phyloP scores from a whole-genome alignment of 2,888 invertebrate genomes.

The Cistogaster globosa region DNA sequence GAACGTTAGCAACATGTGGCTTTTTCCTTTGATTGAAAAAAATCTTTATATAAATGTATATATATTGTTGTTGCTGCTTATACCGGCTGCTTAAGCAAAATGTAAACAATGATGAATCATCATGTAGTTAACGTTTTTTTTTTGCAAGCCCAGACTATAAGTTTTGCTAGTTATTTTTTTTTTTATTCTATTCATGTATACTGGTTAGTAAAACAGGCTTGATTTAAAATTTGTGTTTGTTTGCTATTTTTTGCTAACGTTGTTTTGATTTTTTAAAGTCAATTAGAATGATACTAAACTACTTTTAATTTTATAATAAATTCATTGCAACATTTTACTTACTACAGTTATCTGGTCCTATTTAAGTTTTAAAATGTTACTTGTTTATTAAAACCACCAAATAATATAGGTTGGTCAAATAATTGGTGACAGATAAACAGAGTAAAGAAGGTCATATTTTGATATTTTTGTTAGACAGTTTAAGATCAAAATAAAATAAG shows the following conservation, averaged over 20 bases:
- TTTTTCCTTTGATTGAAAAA: slow-evolving; percentile 37
- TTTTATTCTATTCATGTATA: slow-evolving; percentile 22
- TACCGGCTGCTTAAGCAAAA: slow-evolving; percentile 69
- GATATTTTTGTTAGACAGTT: slow-evolving; percentile 45
- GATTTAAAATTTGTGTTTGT: slow-evolving; percentile 44
- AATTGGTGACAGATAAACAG: slow-evolving; percentile 48
- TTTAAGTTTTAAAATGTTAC: neutral
- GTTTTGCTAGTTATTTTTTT: slow-evolving; percentile 9
- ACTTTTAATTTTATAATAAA: slow-evolving; percentile 7
- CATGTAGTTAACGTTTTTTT: slow-evolving; percentile 12
- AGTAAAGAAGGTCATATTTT: slow-evolving; percentile 37
- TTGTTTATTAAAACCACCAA: slow-evolving; percentile 15
- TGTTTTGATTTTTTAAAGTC: slow-evolving; percentile 59
- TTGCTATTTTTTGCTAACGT: slow-evolving; percentile 18
- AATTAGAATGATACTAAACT: slow-evolving; percentile 66
- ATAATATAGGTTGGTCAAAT: slow-evolving; percentile 47
- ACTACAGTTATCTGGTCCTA: slow-evolving; percentile 4
- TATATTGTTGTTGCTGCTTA: slow-evolving; percentile 33
- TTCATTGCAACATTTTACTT: slow-evolving; percentile 1
- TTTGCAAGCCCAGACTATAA: slow-evolving; percentile 38
- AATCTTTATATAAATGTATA: neutral
- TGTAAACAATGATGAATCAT: slow-evolving; percentile 71
- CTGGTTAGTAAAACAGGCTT: slow-evolving; percentile 47
- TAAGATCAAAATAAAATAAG: slow-evolving; percentile 9
- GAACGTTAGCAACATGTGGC: slow-evolving; percentile 68